Conservation (phyloP, 1,140 invertebrate species). For the Anastrepha obliqua region DNA sequence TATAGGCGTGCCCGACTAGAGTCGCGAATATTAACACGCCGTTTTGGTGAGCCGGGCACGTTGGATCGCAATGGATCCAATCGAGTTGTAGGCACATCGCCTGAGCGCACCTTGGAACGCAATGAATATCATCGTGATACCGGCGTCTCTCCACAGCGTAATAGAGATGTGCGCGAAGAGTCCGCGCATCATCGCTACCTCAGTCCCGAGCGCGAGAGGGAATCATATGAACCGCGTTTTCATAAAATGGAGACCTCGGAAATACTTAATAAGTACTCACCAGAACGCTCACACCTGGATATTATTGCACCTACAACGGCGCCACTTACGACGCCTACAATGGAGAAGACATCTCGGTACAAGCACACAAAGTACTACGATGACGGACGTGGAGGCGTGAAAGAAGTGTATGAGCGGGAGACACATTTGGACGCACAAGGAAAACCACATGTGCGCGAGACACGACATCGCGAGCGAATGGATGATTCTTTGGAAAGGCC, state of each 20-base stretch:
- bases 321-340: constrained; percentile 58
- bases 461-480: constrained; percentile 74
- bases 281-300: constrained; percentile 62
- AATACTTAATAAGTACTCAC: constrained; percentile 63
- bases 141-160: constrained; percentile 55
- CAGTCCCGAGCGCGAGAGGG: constrained; percentile 58
- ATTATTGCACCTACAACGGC: constrained; percentile 58
- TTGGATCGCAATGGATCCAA: constrained; percentile 60
- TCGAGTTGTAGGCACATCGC: neutral
- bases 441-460: constrained; percentile 78
- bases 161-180: constrained; percentile 44
- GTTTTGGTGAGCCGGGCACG: constrained; percentile 66
- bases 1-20: constrained; percentile 84
- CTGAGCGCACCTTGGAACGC: neutral
- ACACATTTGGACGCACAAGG: constrained; percentile 76
- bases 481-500: constrained; percentile 69
- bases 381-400: constrained; percentile 74
- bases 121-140: constrained; percentile 51
- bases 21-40: constrained; percentile 77
- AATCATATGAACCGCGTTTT: constrained; percentile 61
- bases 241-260: constrained; percentile 60
- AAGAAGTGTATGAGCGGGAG: constrained; percentile 77
- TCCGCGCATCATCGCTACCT: constrained; percentile 56
- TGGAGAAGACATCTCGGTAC: constrained; percentile 69
- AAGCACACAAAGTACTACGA: constrained; percentile 72